These are phyloP conservation scores for Bos indicus DNA, from an alignment of 2,113 vertebrate genomes.

Conservation along the genomic window DNA sequence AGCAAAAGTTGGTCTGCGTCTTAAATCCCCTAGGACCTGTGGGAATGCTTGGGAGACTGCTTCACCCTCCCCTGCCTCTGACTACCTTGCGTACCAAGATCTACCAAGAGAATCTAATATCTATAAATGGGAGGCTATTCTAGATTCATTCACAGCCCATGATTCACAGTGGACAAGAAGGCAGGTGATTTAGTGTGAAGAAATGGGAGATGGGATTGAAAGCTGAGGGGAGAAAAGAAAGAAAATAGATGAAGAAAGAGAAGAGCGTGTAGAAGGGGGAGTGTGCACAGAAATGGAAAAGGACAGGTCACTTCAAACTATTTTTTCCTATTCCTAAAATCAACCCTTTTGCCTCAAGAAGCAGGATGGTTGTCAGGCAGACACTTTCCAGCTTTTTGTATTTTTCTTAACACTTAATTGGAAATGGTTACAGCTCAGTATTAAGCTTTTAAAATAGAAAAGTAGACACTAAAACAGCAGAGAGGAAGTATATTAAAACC, in stretches of 20 bases:
- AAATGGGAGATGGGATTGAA: neutral
- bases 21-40: neutral
- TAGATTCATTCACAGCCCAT: neutral
- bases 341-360: constrained; percentile 53
- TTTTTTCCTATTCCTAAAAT: constrained; percentile 33
- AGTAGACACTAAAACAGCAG: constrained; percentile 71
- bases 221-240: neutral
- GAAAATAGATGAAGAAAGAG: neutral
- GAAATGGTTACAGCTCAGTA: constrained; percentile 55
- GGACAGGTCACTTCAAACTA: neutral
- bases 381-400: constrained; percentile 61
- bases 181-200: neutral
- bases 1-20: neutral
- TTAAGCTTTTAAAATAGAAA: constrained; percentile 72
- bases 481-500: constrained; percentile 70
- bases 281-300: neutral
- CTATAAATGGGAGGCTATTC: neutral
- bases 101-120: neutral
- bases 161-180: neutral
- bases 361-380: constrained; percentile 50
- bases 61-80: neutral
- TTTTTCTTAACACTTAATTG: constrained; percentile 74
- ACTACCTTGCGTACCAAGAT: neutral
- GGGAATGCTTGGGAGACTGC: neutral
- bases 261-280: neutral